Conservation (phyloP, 2,888 invertebrate genomes). For the Euplexia lucipara region DNA sequence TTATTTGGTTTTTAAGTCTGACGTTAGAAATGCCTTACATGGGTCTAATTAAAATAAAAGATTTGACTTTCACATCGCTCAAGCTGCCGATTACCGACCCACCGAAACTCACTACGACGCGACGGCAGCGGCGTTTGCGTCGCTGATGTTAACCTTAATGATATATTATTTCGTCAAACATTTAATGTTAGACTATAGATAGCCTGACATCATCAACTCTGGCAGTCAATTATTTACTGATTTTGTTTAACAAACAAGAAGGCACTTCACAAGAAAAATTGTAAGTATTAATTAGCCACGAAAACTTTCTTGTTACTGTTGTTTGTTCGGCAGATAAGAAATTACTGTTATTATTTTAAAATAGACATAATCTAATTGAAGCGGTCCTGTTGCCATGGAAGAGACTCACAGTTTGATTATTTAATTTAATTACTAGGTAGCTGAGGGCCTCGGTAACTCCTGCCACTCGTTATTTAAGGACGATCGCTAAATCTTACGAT, state of each 20-base stretch:
- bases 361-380: slow-evolving; percentile 13
- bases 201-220: no score
- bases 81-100: no score
- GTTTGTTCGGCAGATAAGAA: neutral
- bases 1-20: no score
- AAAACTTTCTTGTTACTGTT: slow-evolving; percentile 6
- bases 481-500: neutral
- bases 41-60: no score
- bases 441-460: neutral
- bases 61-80: no score
- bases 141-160: no score
- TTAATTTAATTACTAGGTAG: slow-evolving; percentile 14
- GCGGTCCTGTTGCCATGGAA: slow-evolving; percentile 2
- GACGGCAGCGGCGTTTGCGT: no score
- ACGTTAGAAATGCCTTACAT: no score
- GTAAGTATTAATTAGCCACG: neutral
- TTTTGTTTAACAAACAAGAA: neutral
- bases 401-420: slow-evolving; percentile 11
- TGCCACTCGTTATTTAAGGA: slow-evolving; percentile 2
- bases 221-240: neutral
- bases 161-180: no score
- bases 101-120: no score
- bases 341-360: slow-evolving; percentile 6
- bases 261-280: neutral
- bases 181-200: no score